Evolutionary conservation across 2,113 vertebrate genomes (phyloP).

Genomic region (Haplotaxodon microlepis): DNA sequence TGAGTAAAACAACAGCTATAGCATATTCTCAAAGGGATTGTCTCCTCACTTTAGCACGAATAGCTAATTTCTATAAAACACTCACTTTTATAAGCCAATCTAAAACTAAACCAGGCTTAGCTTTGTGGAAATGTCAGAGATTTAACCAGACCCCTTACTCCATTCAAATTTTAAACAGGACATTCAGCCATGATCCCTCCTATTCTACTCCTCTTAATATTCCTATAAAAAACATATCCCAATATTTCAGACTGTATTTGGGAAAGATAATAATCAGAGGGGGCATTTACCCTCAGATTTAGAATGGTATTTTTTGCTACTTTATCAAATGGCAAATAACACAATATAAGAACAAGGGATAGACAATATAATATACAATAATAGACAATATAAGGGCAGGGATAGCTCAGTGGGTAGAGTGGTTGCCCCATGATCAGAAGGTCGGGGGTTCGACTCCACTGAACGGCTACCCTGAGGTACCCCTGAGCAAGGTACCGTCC

Average conservation of each 20-base stretch:
- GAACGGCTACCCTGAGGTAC: background rate
- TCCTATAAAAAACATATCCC: background rate
- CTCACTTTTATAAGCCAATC: slow-evolving; percentile 10
- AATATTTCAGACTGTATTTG: background rate
- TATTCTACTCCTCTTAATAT: background rate
- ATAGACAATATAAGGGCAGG: background rate
- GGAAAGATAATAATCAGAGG: background rate
- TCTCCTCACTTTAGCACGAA: slow-evolving; percentile 1
- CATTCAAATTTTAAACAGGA: background rate
- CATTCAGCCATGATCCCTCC: background rate
- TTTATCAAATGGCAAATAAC: background rate
- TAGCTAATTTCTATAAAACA: slow-evolving; percentile 11
- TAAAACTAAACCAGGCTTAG: background rate
- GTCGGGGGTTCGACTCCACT: background rate
- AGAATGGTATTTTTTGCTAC: background rate
- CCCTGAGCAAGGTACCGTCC: background rate
- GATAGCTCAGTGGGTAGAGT: background rate
- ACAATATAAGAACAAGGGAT: background rate
- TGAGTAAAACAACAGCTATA: background rate
- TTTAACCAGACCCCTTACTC: background rate
- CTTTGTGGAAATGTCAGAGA: background rate
- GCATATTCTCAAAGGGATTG: background rate
- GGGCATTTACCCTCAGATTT: background rate
- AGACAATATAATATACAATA: background rate
- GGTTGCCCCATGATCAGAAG: background rate